Base-by-base conservation (phyloP, 2,113 vertebrate species). In the Takifugu flavidus region DNA sequence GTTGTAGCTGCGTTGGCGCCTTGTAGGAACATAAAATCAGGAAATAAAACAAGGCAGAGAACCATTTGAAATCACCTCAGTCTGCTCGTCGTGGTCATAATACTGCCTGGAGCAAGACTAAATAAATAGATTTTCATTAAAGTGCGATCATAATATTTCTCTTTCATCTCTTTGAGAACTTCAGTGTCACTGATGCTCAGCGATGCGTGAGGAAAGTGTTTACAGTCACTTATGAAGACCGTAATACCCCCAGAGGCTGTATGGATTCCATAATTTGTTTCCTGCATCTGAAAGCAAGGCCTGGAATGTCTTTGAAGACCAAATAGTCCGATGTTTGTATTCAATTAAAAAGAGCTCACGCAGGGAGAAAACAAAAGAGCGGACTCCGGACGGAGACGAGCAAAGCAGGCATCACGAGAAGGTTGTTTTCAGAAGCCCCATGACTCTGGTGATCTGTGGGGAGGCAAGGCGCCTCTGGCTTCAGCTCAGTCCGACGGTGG, bases 381-480 rank as follows among this genome's bases (percentile, higher is more conserved):
- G 49, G 14, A 45, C 59, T 54, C 43, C 65, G 31, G 65, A 80
- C 74, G 77, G 68, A 39, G 28, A 56, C 54, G 49, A 25, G 10
- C 1, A 25, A 25, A 25, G 39, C 72, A 61, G 62, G 26, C 59
- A 71, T 67, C 77, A 62, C 77, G 67, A 70, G 75, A 88, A 76
- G 69, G 76, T 64, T 73, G 63, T 65, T 75, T 83, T 77, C 62
- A 77, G 52, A 57, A 70, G 73, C 75, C 76, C 77, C 73, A 67
- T 86, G 85, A 89, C 82, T 82, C 74, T 28, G 28, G 78, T 71
- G 80, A 82, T 85, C 85, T 80, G 79, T 81, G 80, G 83, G 87
- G 90, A 90, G 90, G 86, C 86, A 86, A 86, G 81, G 55, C 79
- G 87, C 84, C 72, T 91, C 86, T 75, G 62, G 89, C 90, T 89